Evolutionary conservation across 2,797 vertebrate species (phyloP).

Genomic region (Phaenicophaeus curvirostris): DNA sequence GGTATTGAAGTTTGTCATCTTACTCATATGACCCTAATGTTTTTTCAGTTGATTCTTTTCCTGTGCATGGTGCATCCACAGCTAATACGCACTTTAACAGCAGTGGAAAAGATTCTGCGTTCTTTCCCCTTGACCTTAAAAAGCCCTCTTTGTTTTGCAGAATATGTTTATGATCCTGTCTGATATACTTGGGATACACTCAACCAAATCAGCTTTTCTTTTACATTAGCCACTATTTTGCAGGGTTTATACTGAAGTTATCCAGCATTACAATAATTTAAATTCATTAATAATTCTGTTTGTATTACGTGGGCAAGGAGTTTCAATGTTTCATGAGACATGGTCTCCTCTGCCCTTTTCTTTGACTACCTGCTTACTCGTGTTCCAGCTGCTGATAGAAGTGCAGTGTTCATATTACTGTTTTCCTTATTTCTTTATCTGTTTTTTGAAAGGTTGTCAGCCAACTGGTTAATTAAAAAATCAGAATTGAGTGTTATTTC

Average conservation of each 20-base stretch:
- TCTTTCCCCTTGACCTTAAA: background rate
- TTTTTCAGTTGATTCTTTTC: slow-evolving; percentile 1
- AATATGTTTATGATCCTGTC: background rate
- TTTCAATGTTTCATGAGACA: background rate
- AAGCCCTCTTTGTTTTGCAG: background rate
- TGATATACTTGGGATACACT: background rate
- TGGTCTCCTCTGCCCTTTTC: background rate
- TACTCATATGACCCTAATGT: background rate
- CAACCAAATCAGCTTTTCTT: background rate
- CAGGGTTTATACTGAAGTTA: background rate
- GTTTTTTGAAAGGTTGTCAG: background rate
- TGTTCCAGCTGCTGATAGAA: background rate
- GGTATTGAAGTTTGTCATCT: slow-evolving; percentile 71
- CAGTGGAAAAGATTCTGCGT: background rate
- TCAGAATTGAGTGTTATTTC: background rate
- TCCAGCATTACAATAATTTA: background rate
- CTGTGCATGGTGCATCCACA: background rate
- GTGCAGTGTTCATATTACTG: background rate
- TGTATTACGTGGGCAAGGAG: background rate
- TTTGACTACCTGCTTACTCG: background rate
- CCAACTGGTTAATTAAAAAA: background rate
- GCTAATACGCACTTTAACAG: background rate
- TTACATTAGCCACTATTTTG: background rate
- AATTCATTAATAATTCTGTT: background rate
- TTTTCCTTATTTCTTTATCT: background rate